Base-by-base conservation (phyloP, 1,140 invertebrate species). In the Chionoecetes opilio region DNA sequence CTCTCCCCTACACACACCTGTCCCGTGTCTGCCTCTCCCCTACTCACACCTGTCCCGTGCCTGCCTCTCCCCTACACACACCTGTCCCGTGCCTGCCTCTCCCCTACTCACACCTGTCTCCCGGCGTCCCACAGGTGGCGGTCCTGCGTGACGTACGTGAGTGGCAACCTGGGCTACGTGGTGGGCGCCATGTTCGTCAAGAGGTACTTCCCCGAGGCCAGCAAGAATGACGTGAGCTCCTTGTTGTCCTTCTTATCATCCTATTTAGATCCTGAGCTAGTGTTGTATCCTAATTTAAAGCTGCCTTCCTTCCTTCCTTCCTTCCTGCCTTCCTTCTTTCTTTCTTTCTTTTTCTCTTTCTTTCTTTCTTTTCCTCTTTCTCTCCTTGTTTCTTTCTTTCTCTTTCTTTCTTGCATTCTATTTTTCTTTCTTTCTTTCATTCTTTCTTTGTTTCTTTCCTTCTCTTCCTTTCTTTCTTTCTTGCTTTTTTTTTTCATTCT, bases 171-270 rank as follows among this genome's bases (percentile, higher is more conserved):
- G 98, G 98, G 98, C 21, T 99, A 98, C 98, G 98, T 98, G 37
- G 97, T 98, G 63, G 98, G 99, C 2, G 98, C 98, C 0, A 97
- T 99, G 97, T 99, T 99, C 97, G 98, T 99, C 0, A 97, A 97
- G 93, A 98, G 98, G 96, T 98, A 99, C 97, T 99, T 99, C 97
- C 98, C 99, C 96, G 98, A 98, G 96, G 98, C 98, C 87, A 98
- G 98, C 96, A 99, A 99, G 97, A 97, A 98, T 96, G 97, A 98
- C 96, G 97, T 98, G 97, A 97, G 97, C 97, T 63, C 26, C 41
- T 35, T 29, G 29, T 35, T 14, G 26, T 21, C 29, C 31, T 38
- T 87, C 85, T 29, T 87, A 32, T 75, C 63, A n/a, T 3, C 26
- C 11, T 0, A 6, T 75, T 75, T 26, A n/a, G n/a, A 26, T n/a